Conservation (phyloP, 2,797 vertebrate genomes). For the Eleutherodactylus coqui region DNA sequence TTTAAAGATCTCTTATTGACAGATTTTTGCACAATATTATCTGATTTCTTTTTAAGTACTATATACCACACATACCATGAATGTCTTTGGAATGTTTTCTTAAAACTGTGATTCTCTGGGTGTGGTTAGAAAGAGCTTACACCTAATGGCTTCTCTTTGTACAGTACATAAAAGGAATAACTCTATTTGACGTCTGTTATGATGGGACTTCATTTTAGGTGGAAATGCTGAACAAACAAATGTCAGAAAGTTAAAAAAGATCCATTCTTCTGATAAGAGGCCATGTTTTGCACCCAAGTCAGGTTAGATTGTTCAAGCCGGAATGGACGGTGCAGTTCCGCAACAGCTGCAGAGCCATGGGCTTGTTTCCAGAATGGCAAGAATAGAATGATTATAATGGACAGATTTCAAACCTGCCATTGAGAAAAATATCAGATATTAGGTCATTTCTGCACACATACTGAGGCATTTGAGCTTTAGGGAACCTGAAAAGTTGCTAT, state of each 20-base stretch:
- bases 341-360: not conserved
- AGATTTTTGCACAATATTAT: not conserved
- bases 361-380: too few species aligned
- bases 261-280: not conserved
- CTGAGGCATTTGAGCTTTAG: too few species aligned
- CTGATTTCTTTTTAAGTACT: not conserved
- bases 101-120: not conserved
- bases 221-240: constrained; percentile 33
- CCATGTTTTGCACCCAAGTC: not conserved
- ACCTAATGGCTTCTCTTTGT: constrained; percentile 16
- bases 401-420: too few species aligned
- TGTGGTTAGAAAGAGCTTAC: constrained; percentile 11
- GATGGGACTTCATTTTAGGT: constrained; percentile 4
- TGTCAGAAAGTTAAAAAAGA: constrained; percentile 19
- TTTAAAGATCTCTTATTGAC: not conserved
- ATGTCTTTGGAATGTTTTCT: constrained; percentile 24
- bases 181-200: constrained; percentile 14
- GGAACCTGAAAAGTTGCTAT: too few species aligned
- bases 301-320: not conserved
- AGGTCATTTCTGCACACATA: too few species aligned
- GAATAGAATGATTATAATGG: too few species aligned
- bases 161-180: constrained; percentile 9
- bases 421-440: too few species aligned
- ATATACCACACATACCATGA: not conserved
- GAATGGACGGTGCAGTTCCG: not conserved